These are phyloP conservation scores for Hyphantria cunea DNA, from an alignment of 1,140 invertebrate species.

Conservation along the genomic window DNA sequence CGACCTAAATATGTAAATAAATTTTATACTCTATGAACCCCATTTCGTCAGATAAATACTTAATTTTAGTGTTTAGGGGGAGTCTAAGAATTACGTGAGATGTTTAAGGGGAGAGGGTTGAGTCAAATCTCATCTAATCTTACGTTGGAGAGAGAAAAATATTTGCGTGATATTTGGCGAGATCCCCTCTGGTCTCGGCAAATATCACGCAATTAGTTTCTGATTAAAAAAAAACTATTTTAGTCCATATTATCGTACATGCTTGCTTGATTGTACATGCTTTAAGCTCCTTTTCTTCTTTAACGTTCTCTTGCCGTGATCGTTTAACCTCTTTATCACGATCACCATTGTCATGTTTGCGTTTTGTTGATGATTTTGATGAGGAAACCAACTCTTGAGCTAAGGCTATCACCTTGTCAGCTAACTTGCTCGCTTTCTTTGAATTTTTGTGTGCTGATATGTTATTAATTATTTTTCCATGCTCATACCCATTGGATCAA, in stretches of 20 bases:
- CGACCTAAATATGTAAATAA: too few species aligned
- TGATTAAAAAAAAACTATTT: too few species aligned
- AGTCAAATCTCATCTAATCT: slow-evolving; percentile 25
- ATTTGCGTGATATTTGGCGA: too few species aligned
- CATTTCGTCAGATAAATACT: too few species aligned
- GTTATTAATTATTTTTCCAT: slow-evolving; percentile 91
- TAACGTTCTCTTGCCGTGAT: slow-evolving; percentile 68
- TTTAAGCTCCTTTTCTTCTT: slow-evolving; percentile 10
- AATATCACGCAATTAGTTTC: too few species aligned
- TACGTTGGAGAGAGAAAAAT: slow-evolving; percentile 21
- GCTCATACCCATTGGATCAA: slow-evolving; percentile 83
- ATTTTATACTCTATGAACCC: too few species aligned
- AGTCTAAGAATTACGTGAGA: too few species aligned
- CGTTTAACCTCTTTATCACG: slow-evolving; percentile 83
- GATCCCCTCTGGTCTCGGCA: too few species aligned
- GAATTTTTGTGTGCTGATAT: slow-evolving; percentile 89
- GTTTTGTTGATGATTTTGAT: slow-evolving; percentile 83
- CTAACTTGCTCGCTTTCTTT: slow-evolving; percentile 88
- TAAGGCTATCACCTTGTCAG: slow-evolving; percentile 89
- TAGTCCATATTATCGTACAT: too few species aligned
- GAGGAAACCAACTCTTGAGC: slow-evolving; percentile 85
- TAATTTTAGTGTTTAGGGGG: too few species aligned
- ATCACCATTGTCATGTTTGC: slow-evolving; percentile 83
- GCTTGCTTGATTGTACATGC: too few species aligned
- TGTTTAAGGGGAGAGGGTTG: slow-evolving; percentile 10